A percentile compares a stretch with the other conserved stretches of the same genome.
phyloP scores from a whole-genome alignment of 2,113 vertebrate genomes.

The Hippocampus guttulatus region DNA sequence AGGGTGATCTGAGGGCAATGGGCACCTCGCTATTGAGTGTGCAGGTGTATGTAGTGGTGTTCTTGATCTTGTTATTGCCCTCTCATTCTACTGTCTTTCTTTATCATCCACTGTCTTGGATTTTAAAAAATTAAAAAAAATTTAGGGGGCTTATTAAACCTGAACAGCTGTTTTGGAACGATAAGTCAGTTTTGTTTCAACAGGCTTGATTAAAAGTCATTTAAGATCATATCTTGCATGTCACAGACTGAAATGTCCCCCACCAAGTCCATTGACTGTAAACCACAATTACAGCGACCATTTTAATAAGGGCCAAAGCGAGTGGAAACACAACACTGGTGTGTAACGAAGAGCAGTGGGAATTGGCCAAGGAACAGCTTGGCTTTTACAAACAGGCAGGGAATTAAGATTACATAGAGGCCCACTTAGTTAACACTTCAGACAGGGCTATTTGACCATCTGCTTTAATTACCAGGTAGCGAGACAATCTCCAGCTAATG shows the following conservation, averaged over 20 bases:
- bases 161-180: slow-evolving; percentile 41
- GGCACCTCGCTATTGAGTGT: neutral
- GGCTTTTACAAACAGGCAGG: slow-evolving; percentile 46
- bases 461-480: slow-evolving; percentile 72
- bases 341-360: slow-evolving; percentile 45
- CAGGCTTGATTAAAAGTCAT: slow-evolving; percentile 47
- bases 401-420: slow-evolving; percentile 55
- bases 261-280: slow-evolving; percentile 41
- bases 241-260: slow-evolving; percentile 39
- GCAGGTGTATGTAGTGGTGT: neutral
- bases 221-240: slow-evolving; percentile 45
- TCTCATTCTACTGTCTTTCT: neutral
- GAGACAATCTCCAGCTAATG: slow-evolving; percentile 54
- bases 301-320: slow-evolving; percentile 52
- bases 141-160: slow-evolving; percentile 27
- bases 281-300: slow-evolving; percentile 50
- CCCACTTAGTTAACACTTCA: slow-evolving; percentile 55
- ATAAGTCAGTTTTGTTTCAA: slow-evolving; percentile 41
- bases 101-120: slow-evolving; percentile 8
- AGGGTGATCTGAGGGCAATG: too few relatives aligned
- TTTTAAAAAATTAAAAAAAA: slow-evolving; percentile 8
- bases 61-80: neutral
- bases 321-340: slow-evolving; percentile 45
- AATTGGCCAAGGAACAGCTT: slow-evolving; percentile 46
- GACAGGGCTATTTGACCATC: slow-evolving; percentile 69